Evolutionary conservation across 2,797 vertebrate genomes (phyloP).

Genomic region (Lepidocolaptes lacrymiger): DNA sequence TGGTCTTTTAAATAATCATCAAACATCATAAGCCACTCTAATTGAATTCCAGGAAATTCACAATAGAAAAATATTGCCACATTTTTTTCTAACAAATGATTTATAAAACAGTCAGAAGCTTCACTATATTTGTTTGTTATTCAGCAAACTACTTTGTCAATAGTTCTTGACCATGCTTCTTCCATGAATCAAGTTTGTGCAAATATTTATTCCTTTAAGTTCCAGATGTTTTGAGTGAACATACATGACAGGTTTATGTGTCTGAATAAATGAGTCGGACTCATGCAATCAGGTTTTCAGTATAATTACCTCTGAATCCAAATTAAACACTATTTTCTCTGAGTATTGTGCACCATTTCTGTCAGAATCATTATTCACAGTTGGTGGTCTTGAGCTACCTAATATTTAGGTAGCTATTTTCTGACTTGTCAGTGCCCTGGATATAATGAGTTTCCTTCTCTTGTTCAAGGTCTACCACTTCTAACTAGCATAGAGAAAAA

Average conservation of each 20-base stretch:
- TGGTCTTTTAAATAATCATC: neutral
- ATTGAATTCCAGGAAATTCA: conserved; percentile 2
- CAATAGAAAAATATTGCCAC: neutral
- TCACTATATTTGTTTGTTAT: neutral
- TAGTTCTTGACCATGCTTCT: neutral
- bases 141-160: neutral
- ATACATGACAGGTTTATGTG: neutral
- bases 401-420: neutral
- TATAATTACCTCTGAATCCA: neutral
- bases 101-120: neutral
- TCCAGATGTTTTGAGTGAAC: neutral
- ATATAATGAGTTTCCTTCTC: neutral
- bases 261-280: neutral
- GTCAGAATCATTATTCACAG: neutral
- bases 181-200: neutral
- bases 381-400: neutral
- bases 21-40: neutral
- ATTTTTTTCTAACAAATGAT: neutral
- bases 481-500: neutral
- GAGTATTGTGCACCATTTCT: neutral
- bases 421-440: rapidly evolving
- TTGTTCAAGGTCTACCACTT: neutral
- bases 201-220: neutral
- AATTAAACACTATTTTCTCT: neutral
- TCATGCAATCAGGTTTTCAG: neutral